A percentile compares a stretch with the other conserved stretches of the same genome.
Conservation (phyloP, 1,140 invertebrate genomes). For the Monochamus saltuarius region DNA sequence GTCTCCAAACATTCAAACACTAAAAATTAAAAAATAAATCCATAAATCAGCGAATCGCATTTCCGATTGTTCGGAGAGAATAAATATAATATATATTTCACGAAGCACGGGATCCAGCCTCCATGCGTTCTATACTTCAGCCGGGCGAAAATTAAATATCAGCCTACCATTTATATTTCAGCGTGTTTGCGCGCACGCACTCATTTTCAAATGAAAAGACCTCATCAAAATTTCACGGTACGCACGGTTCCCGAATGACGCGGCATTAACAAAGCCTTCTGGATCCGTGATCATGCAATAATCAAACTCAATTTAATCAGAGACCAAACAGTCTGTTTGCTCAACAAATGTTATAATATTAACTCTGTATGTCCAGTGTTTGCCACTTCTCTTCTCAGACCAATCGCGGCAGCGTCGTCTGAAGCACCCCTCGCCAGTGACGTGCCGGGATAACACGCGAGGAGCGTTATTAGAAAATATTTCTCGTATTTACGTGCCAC, state of each 20-base stretch:
- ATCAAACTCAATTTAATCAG: constrained; percentile 39
- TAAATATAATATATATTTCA: too few species aligned
- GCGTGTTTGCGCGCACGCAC: constrained; percentile 1
- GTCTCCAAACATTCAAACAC: too few species aligned
- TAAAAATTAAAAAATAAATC: too few species aligned
- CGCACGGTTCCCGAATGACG: constrained; percentile 15
- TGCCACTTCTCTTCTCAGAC: constrained; percentile 10
- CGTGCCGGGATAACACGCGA: too few species aligned
- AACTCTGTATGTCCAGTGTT: constrained; percentile 40
- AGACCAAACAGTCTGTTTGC: constrained; percentile 37
- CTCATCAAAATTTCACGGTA: constrained; percentile 13
- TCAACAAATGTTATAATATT: constrained; percentile 38
- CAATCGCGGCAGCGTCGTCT: background rate
- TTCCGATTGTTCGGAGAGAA: too few species aligned
- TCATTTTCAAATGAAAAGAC: constrained; percentile 14
- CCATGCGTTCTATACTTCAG: too few species aligned
- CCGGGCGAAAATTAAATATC: too few species aligned
- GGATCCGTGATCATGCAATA: constrained; percentile 30
- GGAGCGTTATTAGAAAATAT: too few species aligned
- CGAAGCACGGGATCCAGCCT: too few species aligned
- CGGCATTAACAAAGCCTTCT: constrained; percentile 8
- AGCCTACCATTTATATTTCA: constrained; percentile 4
- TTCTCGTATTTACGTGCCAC: too few species aligned
- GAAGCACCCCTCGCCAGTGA: background rate
- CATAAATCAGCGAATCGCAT: too few species aligned